Evolutionary conservation across 2,113 vertebrate genomes (phyloP).

Genomic region (Corvus cornix): DNA sequence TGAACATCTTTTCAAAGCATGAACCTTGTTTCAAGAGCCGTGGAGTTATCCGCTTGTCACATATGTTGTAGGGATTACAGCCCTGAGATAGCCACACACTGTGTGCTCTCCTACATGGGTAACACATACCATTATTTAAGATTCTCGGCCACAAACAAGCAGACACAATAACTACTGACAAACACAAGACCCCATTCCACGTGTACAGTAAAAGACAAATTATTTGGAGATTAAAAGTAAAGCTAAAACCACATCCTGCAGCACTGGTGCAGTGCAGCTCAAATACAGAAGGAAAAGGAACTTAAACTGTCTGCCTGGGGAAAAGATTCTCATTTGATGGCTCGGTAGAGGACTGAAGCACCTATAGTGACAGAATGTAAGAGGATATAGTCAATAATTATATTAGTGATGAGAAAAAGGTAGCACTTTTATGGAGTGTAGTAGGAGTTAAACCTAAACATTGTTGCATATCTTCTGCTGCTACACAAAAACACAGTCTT

Average conservation of each 20-base stretch:
- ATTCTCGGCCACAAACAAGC: not conserved
- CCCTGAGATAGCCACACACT: not conserved
- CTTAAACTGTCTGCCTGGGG: not conserved
- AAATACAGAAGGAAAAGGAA: not conserved
- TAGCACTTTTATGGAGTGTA: not conserved
- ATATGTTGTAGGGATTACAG: not conserved
- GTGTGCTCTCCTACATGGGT: not conserved
- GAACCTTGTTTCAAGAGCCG: not conserved
- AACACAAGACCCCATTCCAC: not conserved
- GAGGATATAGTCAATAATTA: not conserved
- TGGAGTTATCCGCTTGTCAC: not conserved
- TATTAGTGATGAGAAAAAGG: not conserved
- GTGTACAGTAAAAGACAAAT: not conserved
- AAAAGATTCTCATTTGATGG: not conserved
- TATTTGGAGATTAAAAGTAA: not conserved
- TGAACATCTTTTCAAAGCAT: not conserved
- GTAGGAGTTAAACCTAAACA: not conserved
- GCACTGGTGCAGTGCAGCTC: not conserved
- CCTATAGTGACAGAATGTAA: not conserved
- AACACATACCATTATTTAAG: not conserved
- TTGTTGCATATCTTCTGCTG: not conserved
- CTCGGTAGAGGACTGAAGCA: not conserved
- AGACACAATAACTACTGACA: not conserved
- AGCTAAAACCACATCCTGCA: not conserved
- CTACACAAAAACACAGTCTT: not conserved